Percentiles rank a stretch among this genome's conserved stretches.
Evolutionary conservation across 2,797 vertebrate genomes (phyloP).

Genomic region (Parauchenoglanis punctatus): DNA sequence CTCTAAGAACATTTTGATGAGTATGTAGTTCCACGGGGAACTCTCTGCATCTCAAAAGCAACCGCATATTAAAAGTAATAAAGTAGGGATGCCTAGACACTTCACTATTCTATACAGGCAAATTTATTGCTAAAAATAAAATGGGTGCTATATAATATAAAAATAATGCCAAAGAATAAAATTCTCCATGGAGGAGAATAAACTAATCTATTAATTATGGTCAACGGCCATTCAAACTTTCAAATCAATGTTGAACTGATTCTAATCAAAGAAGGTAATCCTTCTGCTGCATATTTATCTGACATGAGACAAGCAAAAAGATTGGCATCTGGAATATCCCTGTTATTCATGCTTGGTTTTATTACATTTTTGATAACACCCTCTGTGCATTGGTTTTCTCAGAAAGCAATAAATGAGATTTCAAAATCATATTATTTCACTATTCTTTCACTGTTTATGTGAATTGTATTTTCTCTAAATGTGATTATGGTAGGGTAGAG

Average conservation of each 20-base stretch:
- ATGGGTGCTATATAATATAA: neutral
- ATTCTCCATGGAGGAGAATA: neutral
- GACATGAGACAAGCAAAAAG: neutral
- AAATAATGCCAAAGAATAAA: no score
- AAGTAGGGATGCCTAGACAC: neutral
- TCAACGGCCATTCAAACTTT: neutral
- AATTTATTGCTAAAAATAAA: neutral
- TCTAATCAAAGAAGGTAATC: neutral
- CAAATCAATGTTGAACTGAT: neutral
- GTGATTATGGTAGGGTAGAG: neutral
- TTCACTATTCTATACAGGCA: neutral
- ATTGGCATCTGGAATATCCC: neutral
- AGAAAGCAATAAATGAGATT: conserved; percentile 1
- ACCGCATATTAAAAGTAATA: neutral
- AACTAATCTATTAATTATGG: neutral
- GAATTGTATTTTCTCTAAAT: neutral
- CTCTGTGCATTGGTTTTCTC: neutral
- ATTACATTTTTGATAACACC: neutral
- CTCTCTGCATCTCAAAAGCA: neutral
- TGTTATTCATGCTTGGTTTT: conserved; percentile 13
- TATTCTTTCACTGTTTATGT: neutral
- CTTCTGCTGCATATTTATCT: neutral
- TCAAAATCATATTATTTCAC: neutral
- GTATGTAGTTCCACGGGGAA: neutral
- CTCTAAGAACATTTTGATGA: neutral